Conservation (phyloP, 2,797 vertebrate species). For the Pyrocephalus nanus region DNA sequence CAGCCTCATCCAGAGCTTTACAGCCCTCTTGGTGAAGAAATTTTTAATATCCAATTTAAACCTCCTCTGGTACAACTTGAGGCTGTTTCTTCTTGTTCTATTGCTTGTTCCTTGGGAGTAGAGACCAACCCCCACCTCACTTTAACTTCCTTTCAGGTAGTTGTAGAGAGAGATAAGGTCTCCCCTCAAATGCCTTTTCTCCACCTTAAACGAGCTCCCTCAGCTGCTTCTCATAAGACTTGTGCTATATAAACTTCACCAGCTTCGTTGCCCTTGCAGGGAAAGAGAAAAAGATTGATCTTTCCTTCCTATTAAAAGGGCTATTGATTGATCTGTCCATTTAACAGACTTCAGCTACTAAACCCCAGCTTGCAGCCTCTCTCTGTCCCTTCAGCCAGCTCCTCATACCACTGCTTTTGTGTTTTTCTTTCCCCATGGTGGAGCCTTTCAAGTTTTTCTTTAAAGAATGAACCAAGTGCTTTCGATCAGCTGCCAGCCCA, state of each 20-base stretch:
- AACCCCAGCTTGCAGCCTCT: background rate
- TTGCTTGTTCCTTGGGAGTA: background rate
- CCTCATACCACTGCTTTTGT: conserved; percentile 6
- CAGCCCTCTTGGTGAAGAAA: background rate
- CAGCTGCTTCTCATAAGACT: background rate
- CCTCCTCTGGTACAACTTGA: background rate
- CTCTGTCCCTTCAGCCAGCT: conserved; percentile 22
- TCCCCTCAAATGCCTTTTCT: background rate
- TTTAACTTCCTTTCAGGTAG: background rate
- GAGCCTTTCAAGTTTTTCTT: conserved; percentile 31
- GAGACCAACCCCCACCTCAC: background rate
- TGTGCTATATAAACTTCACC: background rate
- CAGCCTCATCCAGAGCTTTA: background rate
- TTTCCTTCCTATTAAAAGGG: background rate
- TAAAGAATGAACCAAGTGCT: conserved; percentile 6
- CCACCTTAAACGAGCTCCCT: background rate
- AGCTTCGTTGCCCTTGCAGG: background rate
- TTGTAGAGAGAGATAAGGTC: background rate
- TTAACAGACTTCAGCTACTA: conserved; percentile 39
- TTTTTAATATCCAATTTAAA: background rate
- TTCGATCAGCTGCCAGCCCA: conserved; percentile 8
- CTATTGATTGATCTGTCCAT: conserved; percentile 23
- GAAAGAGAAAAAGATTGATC: background rate
- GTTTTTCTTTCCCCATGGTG: background rate
- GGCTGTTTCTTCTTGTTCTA: background rate